Conservation (phyloP, 2,888 invertebrate genomes). For the Adela reaumurella region DNA sequence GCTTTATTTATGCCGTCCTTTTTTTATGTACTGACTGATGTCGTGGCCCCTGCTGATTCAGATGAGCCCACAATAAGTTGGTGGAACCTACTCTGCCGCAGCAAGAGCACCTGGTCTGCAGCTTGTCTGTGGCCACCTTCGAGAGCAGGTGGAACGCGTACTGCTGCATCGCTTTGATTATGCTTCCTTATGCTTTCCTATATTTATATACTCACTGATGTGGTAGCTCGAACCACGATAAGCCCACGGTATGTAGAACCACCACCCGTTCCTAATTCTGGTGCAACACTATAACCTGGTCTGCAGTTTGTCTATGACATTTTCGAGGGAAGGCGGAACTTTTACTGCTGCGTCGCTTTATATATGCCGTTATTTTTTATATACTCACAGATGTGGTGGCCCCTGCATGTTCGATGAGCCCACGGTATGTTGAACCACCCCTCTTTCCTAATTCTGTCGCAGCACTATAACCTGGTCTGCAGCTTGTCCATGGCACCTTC, state of each 20-base stretch:
- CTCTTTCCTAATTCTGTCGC: slow-evolving; percentile 55
- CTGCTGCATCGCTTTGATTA: too few relatives aligned
- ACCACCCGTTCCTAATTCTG: slow-evolving; percentile 57
- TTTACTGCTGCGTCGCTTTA: too few relatives aligned
- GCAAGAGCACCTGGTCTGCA: slow-evolving; percentile 61
- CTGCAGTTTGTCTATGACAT: too few relatives aligned
- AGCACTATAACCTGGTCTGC: too few relatives aligned
- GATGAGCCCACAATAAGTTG: slow-evolving; percentile 57
- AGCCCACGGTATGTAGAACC: slow-evolving; percentile 62
- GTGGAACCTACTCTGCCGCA: slow-evolving; percentile 60
- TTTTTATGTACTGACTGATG: too few relatives aligned
- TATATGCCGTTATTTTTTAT: too few relatives aligned
- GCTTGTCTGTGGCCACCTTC: slow-evolving; percentile 53
- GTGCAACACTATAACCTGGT: too few relatives aligned
- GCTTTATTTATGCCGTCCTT: slow-evolving; percentile 56
- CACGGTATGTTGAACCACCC: slow-evolving; percentile 62
- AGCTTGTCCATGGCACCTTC: slow-evolving; percentile 58
- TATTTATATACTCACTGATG: slow-evolving; percentile 1
- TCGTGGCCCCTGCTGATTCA: too few relatives aligned
- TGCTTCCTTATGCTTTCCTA: too few relatives aligned
- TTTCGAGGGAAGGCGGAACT: too few relatives aligned
- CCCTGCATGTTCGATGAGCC: slow-evolving; percentile 14
- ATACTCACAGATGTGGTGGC: too few relatives aligned
- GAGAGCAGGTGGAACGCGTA: slow-evolving; percentile 51
- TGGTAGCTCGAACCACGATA: too few relatives aligned